Evolutionary conservation across 1,140 invertebrate genomes (phyloP).

Genomic region (Drosophila melanica): DNA sequence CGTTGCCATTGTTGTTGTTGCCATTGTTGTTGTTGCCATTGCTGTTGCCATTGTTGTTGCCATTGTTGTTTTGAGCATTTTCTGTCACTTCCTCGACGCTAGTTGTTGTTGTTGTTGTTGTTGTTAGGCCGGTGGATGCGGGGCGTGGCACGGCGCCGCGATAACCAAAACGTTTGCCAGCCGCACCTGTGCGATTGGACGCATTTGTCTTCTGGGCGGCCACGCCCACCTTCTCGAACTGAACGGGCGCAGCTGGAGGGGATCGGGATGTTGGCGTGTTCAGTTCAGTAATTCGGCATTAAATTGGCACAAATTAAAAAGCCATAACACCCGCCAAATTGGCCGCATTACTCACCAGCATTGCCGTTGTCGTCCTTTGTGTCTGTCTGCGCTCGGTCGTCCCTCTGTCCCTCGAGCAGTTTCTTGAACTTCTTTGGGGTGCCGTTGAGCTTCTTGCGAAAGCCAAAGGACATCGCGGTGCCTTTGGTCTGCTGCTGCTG

Average conservation of each 20-base stretch:
- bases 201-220: constrained; percentile 56
- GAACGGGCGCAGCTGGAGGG: constrained; percentile 49
- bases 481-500: constrained; percentile 80
- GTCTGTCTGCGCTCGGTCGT: constrained; percentile 30
- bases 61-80: constrained; percentile 62
- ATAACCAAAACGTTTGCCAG: constrained; percentile 76
- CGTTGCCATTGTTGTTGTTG: constrained; percentile 34
- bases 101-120: constrained; percentile 15
- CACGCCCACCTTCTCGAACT: constrained; percentile 80
- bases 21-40: constrained; percentile 28
- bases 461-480: constrained; percentile 84
- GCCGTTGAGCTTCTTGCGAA: constrained; percentile 83
- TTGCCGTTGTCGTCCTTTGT: constrained; percentile 82
- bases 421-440: constrained; percentile 83
- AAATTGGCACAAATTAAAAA: constrained; percentile 65
- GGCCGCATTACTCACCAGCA: constrained; percentile 62
- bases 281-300: constrained; percentile 9
- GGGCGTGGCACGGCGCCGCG: constrained; percentile 72
- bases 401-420: constrained; percentile 65
- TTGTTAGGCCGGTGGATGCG: constrained; percentile 60
- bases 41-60: constrained; percentile 55
- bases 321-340: constrained; percentile 30
- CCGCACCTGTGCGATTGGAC: constrained; percentile 52
- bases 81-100: constrained; percentile 47
- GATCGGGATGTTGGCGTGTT: constrained; percentile 39